Base-by-base conservation (phyloP, 1,140 invertebrate species). In the Megalonaias nervosa region DNA sequence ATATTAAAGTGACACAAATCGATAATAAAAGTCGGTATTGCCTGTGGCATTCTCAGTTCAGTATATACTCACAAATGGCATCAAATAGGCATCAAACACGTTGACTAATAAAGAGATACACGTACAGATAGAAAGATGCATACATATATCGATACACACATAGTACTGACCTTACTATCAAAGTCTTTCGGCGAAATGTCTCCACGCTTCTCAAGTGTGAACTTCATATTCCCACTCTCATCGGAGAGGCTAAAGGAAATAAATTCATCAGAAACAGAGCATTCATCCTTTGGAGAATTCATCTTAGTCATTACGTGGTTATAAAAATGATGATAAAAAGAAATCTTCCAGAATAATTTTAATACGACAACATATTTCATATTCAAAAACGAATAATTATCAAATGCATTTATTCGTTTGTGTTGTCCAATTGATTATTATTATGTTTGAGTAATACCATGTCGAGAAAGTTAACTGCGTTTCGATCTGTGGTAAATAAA, bases 1-100 rank as follows among this genome's bases (percentile, higher is more conserved):
- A 26, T 26, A 26, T 26, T 26, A 2, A 26, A 26, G 26, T 67
- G n/a, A 67, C 0, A n/a, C n/a, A 17, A 17, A 67, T 0, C 0
- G 1, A 23, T 21, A 1, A 17, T 31, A n/a, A 67, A 23, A 6
- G 66, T 23, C 31, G 5, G 17, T 17, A 12, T 9, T 67, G 16
- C 38, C 1, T 67, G 11, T 19, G 12, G 19, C 11, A 19, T 14
- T 67, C 14, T 15, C 16, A 21, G 38, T 26, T 26, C 19, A 0
- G 1, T 13, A 67, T 12, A 11, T 26, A 26, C 1, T 67, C 38
- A 38, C 38, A 6, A 6, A 38, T 1, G 38, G 6, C 9, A 93
- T 91, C 0, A 95, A 94, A 83, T 97, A 94, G 17, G 98, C n/a
- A n/a, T n/a, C 88, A 59, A 98, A 92, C 89, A 97, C 98, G 1